These are phyloP conservation scores for Nannobrachium achirus DNA, from an alignment of 2,113 vertebrate species.

Conservation along the genomic window DNA sequence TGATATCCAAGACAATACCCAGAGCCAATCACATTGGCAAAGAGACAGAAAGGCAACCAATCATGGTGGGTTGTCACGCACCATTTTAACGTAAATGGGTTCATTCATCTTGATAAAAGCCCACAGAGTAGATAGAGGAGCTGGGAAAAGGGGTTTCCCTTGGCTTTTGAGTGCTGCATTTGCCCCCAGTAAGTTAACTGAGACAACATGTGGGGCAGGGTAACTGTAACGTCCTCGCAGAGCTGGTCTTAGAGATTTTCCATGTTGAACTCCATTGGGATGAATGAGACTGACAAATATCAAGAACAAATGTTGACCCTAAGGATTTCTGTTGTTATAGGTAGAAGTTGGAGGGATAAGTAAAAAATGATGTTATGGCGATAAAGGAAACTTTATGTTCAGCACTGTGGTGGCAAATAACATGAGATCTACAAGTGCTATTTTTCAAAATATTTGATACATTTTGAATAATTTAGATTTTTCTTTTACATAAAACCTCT, in stretches of 20 bases:
- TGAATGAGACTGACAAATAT: too few species aligned
- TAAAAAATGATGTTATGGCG: conserved; percentile 28
- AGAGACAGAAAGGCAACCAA: conserved; percentile 23
- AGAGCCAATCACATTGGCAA: conserved; percentile 33
- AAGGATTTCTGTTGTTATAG: too few species aligned
- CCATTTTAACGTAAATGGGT: conserved; percentile 49
- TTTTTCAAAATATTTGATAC: too few species aligned
- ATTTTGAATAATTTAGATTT: too few species aligned
- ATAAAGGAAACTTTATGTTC: conserved; percentile 17
- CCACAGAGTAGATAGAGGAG: conserved; percentile 21
- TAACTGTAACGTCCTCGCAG: conserved; percentile 25
- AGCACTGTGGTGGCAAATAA: background rate
- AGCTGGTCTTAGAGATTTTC: conserved; percentile 71
- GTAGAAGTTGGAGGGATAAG: too few species aligned
- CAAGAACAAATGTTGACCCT: too few species aligned
- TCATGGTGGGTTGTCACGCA: conserved; percentile 41
- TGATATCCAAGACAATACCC: conserved; percentile 32
- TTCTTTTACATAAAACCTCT: too few species aligned
- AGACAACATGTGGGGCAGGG: conserved; percentile 56
- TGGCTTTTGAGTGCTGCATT: background rate
- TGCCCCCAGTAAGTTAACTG: conserved; percentile 4
- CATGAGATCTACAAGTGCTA: too few species aligned
- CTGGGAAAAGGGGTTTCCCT: background rate
- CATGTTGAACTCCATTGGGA: conserved; percentile 62
- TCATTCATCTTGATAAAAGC: conserved; percentile 48